Base-by-base conservation (phyloP, 2,113 vertebrate species). In the Solenodon paradoxus region DNA sequence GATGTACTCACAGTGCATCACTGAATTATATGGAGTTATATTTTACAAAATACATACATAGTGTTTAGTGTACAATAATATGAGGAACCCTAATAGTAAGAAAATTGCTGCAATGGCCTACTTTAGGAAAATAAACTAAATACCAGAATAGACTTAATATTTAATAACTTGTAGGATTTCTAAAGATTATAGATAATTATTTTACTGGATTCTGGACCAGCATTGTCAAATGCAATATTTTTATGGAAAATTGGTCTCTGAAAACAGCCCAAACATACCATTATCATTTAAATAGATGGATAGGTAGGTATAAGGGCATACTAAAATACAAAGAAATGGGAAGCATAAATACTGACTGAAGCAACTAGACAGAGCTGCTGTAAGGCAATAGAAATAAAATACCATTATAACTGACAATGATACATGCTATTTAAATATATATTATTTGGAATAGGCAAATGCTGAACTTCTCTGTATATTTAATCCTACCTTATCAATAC, bases 231-330 rank as follows among this genome's bases (percentile, higher is more conserved):
- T 91, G 32, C 30, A 59, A 32, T 63, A 1, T 5, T 68, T 63
- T 84, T 83, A 68, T 12, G 53, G 38, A 75, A 94, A 88, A 92
- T 38, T 88, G n/a, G 19, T 74, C 61, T 68, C 78, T 82, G 32
- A 85, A 75, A 90, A 83, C 78, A 92, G 9, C 59, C 38, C 15
- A 57, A 42, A 69, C 30, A 61, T 64, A 83, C 45, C 28, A 93
- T 89, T 95, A 75, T 68, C 64, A 89, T 87, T 92, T 96, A 92
- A 92, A 88, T 94, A 53, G 64, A 61, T 26, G 11, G 19, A n/a
- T 19, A 72, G 35, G 8, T 19, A 72, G 35, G 8, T 49, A 30
- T 79, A 75, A 89, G 38, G 22, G 61, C 11, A 87, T 32, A n/a
- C 4, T 75, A 63, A 94, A 69, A 84, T 9, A 69, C n/a, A 90